Evolutionary conservation across 2,113 vertebrate genomes (phyloP), one percentile per base, ranked within the genome.

Genomic region (Athene noctua): DNA sequence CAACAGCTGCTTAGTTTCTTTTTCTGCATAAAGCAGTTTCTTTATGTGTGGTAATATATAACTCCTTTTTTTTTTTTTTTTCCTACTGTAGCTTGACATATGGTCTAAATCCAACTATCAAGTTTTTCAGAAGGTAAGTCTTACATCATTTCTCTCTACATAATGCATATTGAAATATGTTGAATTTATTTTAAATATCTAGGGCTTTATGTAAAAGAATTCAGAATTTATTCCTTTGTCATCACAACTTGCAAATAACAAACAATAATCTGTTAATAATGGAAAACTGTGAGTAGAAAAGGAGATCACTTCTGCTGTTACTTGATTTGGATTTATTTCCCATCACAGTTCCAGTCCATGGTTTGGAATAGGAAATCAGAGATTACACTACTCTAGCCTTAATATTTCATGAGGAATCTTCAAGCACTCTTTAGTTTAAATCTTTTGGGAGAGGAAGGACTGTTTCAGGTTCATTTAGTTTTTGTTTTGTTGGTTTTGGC

Each of bases 81-180:
- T 21, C n/a, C 40, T 63, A 2, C 46, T 82, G 7, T 78, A 98
- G 98, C 98, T 98, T 90, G 98, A 98, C 82, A 98, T 98, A 96
- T 98, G 98, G 98, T 98, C 98, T 36, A 98, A 98, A 71, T 98
- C 98, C 96, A 98, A 86, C 97, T 98, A 98, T 74, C 98, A 98
- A 70, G 98, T 98, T 14, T 98, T 98, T 96, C 98, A 98, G 57
- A 98, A 98, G 98, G 98, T 98, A 95, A 98, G 98, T 75, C 30
- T 34, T 15, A 5, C 57, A 16, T 70, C 1, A 22, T 91, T 84
- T 49, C 68, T 87, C 40, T 91, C 61, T 85, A 20, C 16, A 32
- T 62, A 22, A 44, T 26, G 25, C 5, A 1, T 34, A 4, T 16
- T 29, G 20, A 73, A 9, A 11, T 52, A 29, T 17, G 12, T 4